Evolutionary conservation across 2,797 vertebrate genomes (phyloP), one percentile per base, ranked within the genome.

Genomic region (Salmo trutta): DNA sequence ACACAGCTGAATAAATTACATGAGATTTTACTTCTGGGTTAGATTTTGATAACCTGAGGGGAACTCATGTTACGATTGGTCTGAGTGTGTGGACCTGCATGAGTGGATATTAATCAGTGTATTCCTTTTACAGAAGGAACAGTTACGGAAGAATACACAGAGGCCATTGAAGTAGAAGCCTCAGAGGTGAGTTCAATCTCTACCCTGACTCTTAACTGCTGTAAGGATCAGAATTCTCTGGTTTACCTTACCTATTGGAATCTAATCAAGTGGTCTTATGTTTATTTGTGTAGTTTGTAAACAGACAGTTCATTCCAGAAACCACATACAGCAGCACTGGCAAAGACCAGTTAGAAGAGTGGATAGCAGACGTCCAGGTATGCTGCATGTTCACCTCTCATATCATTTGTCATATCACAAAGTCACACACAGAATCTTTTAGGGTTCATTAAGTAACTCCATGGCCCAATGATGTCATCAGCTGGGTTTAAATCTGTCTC

Each of bases 261-360:
- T 7, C 24, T 71, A 4, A n/a, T 12, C 7, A n/a, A 29, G 16
- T 31, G 5, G 17, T 12, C 31, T 12, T 71, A 3, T 79, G 8
- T 75, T 79, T 72, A 36, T 47, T 83, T 24, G 90, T 88, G 51
- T 91, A 99, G 98, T 99, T 99, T 94, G 96, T 99, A 91, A 99
- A 99, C 94, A 97, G 96, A 93, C 97, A 98, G 94, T 99, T 98
- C 92, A 97, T 99, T 96, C 95, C 97, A 93, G 98, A 99, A 93
- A 89, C 94, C 84, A 86, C 96, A 79, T 99, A 98, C 94, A 96
- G 92, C 92, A 95, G 92, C 89, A 93, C 94, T 91, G 96, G 98
- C 86, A 96, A 97, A 89, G 97, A 98, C 86, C 96, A 96, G 90
- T 94, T 94, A 80, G 97, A 97, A 87, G 96, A 98, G 82, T 99